Evolutionary conservation across 2,797 vertebrate genomes (phyloP), one percentile per base, ranked within the genome.

Genomic region (Anguilla anguilla): DNA sequence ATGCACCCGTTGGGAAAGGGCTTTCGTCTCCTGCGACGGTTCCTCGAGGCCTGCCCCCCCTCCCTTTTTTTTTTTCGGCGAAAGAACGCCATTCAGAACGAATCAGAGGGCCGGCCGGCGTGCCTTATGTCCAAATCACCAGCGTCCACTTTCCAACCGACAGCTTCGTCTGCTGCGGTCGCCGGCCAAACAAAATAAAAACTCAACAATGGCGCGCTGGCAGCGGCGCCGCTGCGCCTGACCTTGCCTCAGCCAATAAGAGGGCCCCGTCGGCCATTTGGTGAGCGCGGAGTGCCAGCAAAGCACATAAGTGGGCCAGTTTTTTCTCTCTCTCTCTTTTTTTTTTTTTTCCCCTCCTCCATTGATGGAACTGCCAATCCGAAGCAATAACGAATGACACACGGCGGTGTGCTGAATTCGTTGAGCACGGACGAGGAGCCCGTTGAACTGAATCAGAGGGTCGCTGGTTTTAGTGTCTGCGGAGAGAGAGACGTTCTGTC

Each of bases 171-270:
- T 86, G 90, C 92, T 90, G 85, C 89, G 91, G 91, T 89, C 92
- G 92, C 93, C 92, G 93, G 95, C 92, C 93, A 91, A 90, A 95
- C 93, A 94, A 94, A 95, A 95, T 94, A 93, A 94, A 94, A 92
- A 61, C 55, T 83, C 43, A 89, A 89, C 89, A 74, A 88, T 92
- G 92, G 88, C 94, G 94, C 94, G 91, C 86, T 85, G 67, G 89
- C 87, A 92, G 93, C 93, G 92, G 35, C 1, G 35, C 35, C 88
- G 93, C 94, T 95, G 93, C 94, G 83, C 49, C 51, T 94, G 92
- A 94, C 94, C 94, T 94, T 94, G 93, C 90, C 91, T 85, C 92
- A 94, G 89, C 92, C 92, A 92, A 92, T 94, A 94, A 94, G 92
- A 90, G 35, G 35, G 87, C 49, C 86, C 22, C 82, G 79, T 86